Percentiles rank a stretch among this genome's conserved stretches.
These are phyloP conservation scores for Sitobion miscanthi DNA, from an alignment of 1,140 invertebrate genomes.

Conservation along the genomic window DNA sequence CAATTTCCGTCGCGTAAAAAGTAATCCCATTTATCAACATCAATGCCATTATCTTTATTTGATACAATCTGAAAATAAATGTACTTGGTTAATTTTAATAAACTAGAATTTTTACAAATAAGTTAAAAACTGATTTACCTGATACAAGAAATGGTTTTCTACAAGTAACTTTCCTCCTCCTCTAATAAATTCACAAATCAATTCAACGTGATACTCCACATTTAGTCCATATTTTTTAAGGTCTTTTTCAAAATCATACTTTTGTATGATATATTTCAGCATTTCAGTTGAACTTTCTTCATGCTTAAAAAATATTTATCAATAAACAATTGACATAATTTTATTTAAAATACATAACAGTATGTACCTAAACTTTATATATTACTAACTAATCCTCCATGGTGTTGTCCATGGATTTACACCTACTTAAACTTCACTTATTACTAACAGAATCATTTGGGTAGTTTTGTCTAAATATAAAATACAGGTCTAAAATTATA, in stretches of 20 bases:
- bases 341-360: neutral
- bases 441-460: no score
- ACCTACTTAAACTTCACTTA: no score
- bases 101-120: neutral
- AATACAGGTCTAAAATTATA: no score
- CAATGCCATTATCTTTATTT: constrained; percentile 70
- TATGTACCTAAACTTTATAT: neutral
- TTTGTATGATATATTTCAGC: constrained; percentile 64
- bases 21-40: constrained; percentile 80
- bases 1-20: constrained; percentile 67
- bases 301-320: constrained; percentile 63
- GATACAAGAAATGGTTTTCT: constrained; percentile 63
- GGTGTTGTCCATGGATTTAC: no score
- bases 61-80: constrained; percentile 68
- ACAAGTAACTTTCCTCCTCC: constrained; percentile 59
- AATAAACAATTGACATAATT: neutral
- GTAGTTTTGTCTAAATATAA: no score
- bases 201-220: constrained; percentile 58
- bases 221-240: constrained; percentile 60
- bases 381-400: neutral
- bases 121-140: constrained; percentile 60
- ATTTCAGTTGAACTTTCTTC: constrained; percentile 64
- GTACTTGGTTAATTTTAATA: constrained; percentile 9
- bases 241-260: constrained; percentile 62
- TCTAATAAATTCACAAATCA: constrained; percentile 65